Evolutionary conservation across 2,888 invertebrate genomes (phyloP), one percentile per base, ranked within the genome.

Genomic region (Ashinkailepas kermadecensis): DNA sequence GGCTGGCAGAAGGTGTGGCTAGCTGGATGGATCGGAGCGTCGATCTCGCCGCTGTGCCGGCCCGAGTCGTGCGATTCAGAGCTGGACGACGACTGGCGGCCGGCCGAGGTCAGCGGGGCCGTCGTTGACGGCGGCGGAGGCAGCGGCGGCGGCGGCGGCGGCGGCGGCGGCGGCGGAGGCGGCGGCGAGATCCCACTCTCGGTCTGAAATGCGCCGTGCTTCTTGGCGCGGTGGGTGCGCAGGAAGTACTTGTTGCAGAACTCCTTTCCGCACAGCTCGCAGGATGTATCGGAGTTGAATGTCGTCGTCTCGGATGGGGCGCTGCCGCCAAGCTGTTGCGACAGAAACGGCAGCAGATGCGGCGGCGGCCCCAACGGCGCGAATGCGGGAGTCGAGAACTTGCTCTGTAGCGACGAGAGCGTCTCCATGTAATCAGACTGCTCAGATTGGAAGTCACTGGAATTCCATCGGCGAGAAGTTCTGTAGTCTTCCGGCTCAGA

Each of bases 241-340:
- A 93, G 89, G 84, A 92, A 92, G 82, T 92, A 91, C 84, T 93
- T 92, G 86, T 91, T 93, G 84, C 91, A 91, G 86, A 93, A 93
- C 81, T 92, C 91, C 86, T 92, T 93, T 82, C 91, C 90, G 87
- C 93, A 94, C 83, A 93, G 88, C 85, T 93, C 93, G 87, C 93
- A 93, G 85, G 91, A 89, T 39, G 88, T 88, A 82, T 88, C 88
- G 23, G 86, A 86, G 83, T 87, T 86, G 81, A 85, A 83, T 58
- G 83, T 84, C 62, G 57, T 78, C 21, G 25, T 12, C n/a, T 39
- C 39, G 15, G 54, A 9, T 12, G 13, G 39, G 7, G 54, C 70
- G 15, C n/a, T 15, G 9, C n/a, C n/a, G 15, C 54, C 70, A 4
- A 70, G 12, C 39, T 54, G 54, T 54, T 81, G 82, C 57, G 83